Conservation (phyloP, 2,888 invertebrate genomes). For the Acanthoscelides obtectus region DNA sequence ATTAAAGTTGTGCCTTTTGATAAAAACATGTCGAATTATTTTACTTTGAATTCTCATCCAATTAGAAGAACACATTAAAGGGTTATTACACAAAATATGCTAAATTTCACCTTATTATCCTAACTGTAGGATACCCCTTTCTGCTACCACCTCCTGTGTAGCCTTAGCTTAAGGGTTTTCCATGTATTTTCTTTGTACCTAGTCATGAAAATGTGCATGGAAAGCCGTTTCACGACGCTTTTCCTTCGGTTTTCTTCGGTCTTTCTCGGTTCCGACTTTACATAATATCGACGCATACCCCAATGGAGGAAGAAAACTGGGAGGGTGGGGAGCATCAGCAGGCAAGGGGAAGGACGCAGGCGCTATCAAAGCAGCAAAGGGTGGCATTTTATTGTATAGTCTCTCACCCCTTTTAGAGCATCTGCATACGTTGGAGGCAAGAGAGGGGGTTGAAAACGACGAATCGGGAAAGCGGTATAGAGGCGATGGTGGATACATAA, state of each 20-base stretch:
- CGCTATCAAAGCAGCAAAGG: not conserved
- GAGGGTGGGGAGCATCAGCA: not conserved
- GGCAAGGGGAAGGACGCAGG: not conserved
- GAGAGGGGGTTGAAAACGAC: not conserved
- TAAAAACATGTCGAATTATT: no score
- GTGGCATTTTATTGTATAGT: not conserved
- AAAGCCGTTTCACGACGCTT: not conserved
- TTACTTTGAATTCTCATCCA: no score
- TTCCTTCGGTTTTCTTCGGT: not conserved
- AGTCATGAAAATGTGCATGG: not conserved
- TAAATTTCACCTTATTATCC: no score
- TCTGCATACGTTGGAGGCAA: not conserved
- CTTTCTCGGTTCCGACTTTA: not conserved
- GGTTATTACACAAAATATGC: no score
- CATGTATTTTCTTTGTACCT: no score
- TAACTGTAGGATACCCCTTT: no score
- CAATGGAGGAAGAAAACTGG: not conserved
- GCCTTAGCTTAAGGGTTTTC: no score
- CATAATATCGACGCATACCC: not conserved
- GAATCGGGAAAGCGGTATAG: not conserved
- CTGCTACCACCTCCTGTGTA: no score
- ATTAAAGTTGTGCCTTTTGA: no score
- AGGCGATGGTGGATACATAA: not conserved
- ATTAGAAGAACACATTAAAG: no score
- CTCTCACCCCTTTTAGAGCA: not conserved